Evolutionary conservation across 1,140 invertebrate species (phyloP), one percentile per base, ranked within the genome.

Genomic region (Venturia canescens): DNA sequence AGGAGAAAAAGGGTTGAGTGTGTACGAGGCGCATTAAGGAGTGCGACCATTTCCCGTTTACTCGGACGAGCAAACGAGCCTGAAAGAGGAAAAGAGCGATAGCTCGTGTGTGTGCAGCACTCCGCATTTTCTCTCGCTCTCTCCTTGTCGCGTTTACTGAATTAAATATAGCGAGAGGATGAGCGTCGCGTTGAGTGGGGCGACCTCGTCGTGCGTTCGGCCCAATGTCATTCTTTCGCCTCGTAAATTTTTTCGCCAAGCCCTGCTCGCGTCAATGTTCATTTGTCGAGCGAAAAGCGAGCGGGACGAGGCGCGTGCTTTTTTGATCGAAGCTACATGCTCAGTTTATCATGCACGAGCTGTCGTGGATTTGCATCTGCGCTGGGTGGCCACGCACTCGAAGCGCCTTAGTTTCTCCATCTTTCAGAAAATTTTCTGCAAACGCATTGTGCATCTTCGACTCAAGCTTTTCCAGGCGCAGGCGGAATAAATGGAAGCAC

Each of bases 161-260:
- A 72, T 72, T 72, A 72, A 72, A 72, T 72, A 72, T 72, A 72
- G 70, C 70, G 38, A 72, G 67, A 70, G 31, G 21, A 72, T 44
- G 67, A 70, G 67, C 18, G 21, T 72, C 21, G 27, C 70, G 70
- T 72, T 72, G 50, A 72, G 70, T 72, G 70, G 70, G 50, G 70
- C 70, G 70, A 72, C 70, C 70, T 72, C 70, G 70, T 72, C 70
- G 44, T 72, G 50, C 38, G 50, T 72, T 72, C 26, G 70, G 70
- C 53, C 70, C 67, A 70, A 38, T 34, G 70, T 3, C 48, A 50
- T 72, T 72, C 50, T 48, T 72, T 34, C 70, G 26, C 27, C 67
- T 70, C 70, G 70, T 72, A 72, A 72, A 72, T 72, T 72, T 38
- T 31, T 72, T n/a, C n/a, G 70, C 38, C 21, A 21, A 21, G 6